Conservation (phyloP, 2,797 vertebrate genomes). For the Gambusia yucatana region DNA sequence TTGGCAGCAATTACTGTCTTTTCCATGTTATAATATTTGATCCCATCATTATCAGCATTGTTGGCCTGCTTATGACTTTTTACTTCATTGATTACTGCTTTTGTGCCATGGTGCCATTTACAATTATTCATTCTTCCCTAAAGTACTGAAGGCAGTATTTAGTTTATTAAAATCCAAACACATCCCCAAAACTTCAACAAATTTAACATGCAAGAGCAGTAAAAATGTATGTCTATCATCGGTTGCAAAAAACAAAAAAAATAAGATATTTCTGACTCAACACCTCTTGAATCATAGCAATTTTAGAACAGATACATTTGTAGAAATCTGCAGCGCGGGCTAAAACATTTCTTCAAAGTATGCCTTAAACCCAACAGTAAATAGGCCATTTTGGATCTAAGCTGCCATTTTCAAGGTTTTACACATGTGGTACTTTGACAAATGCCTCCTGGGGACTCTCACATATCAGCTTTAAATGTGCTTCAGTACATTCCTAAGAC, state of each 20-base stretch:
- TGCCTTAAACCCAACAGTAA: neutral
- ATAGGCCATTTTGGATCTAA: conserved; percentile 1
- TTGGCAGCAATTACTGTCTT: conserved; percentile 19
- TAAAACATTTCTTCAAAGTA: neutral
- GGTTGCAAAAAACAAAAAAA: neutral
- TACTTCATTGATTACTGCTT: neutral
- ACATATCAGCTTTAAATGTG: conserved; percentile 1
- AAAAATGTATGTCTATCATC: neutral
- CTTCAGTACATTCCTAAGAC: conserved; percentile 3
- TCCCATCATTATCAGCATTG: neutral
- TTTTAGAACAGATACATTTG: neutral
- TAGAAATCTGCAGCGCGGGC: neutral
- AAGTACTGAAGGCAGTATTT: neutral
- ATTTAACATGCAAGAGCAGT: neutral
- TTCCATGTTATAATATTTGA: neutral
- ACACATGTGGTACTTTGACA: neutral
- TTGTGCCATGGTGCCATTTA: neutral
- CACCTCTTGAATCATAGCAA: neutral
- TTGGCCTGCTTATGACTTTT: neutral
- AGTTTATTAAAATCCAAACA: neutral
- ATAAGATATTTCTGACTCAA: neutral
- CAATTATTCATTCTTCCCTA: neutral
- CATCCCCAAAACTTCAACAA: neutral
- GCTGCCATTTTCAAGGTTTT: neutral
- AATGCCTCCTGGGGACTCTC: neutral